phyloP scores from a whole-genome alignment of 2,113 vertebrate genomes.

The Polypterus senegalus region DNA sequence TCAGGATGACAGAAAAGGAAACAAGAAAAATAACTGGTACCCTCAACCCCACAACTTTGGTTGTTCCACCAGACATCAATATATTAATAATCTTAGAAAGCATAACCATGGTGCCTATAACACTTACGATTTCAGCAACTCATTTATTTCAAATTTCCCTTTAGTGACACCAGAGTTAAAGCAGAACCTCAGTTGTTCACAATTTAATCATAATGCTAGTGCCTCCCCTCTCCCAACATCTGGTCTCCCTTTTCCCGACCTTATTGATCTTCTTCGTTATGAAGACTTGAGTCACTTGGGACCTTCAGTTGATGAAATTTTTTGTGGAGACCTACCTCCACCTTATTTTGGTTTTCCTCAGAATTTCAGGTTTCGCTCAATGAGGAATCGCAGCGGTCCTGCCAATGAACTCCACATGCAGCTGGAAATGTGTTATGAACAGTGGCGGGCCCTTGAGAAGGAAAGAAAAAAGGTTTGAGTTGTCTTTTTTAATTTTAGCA shows the following conservation, averaged over 20 bases:
- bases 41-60: conserved; percentile 6
- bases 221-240: conserved; percentile 22
- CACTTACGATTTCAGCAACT: conserved; percentile 32
- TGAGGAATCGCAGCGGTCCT: conserved; percentile 34
- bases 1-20: conserved; percentile 13
- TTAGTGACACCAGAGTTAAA: conserved; percentile 29
- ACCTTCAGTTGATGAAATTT: conserved; percentile 28
- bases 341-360: conserved; percentile 30
- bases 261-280: conserved; percentile 27
- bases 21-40: conserved; percentile 20
- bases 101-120: conserved; percentile 8
- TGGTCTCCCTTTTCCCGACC: conserved; percentile 28
- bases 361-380: conserved; percentile 18
- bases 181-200: conserved; percentile 23
- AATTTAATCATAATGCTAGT: conserved; percentile 7
- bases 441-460: conserved; percentile 44
- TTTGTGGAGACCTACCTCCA: conserved; percentile 25
- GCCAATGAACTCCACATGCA: conserved; percentile 32
- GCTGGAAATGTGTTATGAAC: conserved; percentile 41
- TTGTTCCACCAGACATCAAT: conserved; percentile 7
- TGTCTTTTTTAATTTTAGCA: neutral
- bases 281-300: conserved; percentile 27
- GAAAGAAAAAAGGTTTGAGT: conserved; percentile 46
- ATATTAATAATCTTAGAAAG: conserved; percentile 4
- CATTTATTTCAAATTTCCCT: conserved; percentile 31